Evolutionary conservation across 2,888 invertebrate genomes (phyloP).

Genomic region (Vanessa cardui): DNA sequence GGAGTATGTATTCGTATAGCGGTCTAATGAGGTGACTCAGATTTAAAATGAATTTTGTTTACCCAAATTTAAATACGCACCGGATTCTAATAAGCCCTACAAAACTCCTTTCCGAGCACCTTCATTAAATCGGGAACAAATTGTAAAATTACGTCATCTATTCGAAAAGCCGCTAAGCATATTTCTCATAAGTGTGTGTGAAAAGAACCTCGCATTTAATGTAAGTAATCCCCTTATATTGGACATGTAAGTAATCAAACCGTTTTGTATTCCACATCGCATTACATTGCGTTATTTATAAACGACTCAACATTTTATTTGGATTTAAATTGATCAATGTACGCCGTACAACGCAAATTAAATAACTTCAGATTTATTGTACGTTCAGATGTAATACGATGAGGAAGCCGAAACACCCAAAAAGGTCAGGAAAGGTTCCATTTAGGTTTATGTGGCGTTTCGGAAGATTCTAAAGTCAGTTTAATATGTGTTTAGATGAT

Average conservation of each 20-base stretch:
- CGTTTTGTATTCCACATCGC: not conserved
- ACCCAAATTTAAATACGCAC: too few relatives aligned
- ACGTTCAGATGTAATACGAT: not conserved
- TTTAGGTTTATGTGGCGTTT: constrained; percentile 30
- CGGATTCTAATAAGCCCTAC: too few relatives aligned
- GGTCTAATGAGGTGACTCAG: too few relatives aligned
- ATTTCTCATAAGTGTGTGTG: constrained; percentile 3
- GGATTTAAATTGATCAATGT: not conserved
- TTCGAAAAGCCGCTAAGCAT: not conserved
- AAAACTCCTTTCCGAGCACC: not conserved
- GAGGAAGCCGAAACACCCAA: constrained; percentile 1
- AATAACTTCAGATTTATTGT: not conserved
- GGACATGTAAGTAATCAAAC: not conserved
- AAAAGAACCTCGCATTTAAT: constrained; percentile 4
- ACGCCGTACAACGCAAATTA: not conserved
- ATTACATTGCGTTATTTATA: not conserved
- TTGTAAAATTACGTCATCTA: constrained; percentile 5
- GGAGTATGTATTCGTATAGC: too few relatives aligned
- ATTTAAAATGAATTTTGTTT: too few relatives aligned
- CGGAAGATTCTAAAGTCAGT: constrained; percentile 33
- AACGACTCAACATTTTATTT: not conserved
- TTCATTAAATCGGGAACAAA: constrained; percentile 1
- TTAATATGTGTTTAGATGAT: constrained; percentile 23
- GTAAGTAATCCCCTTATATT: not conserved
- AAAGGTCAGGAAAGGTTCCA: constrained; percentile 20